These are phyloP conservation scores for Porites rus DNA, from an alignment of 92 coral and sea anemone genomes.

Conservation along the genomic window DNA sequence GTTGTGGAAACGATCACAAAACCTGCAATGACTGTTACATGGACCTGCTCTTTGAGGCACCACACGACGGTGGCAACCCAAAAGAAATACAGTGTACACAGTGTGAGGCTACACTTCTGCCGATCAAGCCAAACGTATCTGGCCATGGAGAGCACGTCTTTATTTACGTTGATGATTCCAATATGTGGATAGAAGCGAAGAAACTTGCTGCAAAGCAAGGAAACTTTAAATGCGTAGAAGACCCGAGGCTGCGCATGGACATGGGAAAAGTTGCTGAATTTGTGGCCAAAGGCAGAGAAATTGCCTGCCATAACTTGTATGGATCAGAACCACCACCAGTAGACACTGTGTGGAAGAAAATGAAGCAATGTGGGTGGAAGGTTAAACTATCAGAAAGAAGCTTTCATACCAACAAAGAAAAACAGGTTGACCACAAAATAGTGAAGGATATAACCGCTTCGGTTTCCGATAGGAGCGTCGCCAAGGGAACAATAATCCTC, in stretches of 20 bases:
- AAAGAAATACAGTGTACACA: not conserved
- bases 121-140: not conserved
- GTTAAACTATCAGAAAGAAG: constrained; percentile 28
- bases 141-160: constrained; percentile 26
- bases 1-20: constrained; percentile 20
- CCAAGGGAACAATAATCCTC: constrained; percentile 46
- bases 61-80: not conserved
- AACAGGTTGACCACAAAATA: constrained; percentile 61
- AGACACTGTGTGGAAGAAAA: constrained; percentile 53
- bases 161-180: constrained; percentile 57
- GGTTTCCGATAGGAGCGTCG: constrained; percentile 26
- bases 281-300: constrained; percentile 40
- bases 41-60: not conserved
- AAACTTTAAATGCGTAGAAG: constrained; percentile 27
- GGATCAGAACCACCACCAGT: constrained; percentile 63
- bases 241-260: constrained; percentile 49
- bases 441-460: constrained; percentile 52
- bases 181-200: constrained; percentile 58
- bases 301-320: constrained; percentile 38
- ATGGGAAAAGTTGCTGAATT: constrained; percentile 43
- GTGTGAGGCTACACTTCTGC: constrained; percentile 9
- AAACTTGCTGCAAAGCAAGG: constrained; percentile 35
- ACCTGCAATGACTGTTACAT: constrained; percentile 28
- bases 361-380: constrained; percentile 8
- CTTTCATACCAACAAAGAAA: constrained; percentile 29